These are phyloP conservation scores for Pelmatolapia mariae DNA, from an alignment of 2,113 vertebrate genomes.

Conservation along the genomic window DNA sequence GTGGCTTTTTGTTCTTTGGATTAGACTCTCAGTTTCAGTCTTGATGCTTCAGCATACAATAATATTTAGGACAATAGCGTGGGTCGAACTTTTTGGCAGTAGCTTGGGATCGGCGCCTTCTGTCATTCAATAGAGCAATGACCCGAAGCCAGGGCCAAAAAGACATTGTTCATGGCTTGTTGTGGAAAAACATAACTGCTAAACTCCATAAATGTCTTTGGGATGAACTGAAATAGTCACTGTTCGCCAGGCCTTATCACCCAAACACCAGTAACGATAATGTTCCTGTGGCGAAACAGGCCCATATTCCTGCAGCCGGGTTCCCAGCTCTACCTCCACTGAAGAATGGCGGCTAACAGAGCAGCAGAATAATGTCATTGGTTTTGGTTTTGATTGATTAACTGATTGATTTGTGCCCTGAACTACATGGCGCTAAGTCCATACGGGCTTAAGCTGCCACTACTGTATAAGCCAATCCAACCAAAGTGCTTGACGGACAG, in stretches of 20 bases:
- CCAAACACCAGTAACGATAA: background rate
- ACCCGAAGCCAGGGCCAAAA: background rate
- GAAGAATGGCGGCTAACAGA: background rate
- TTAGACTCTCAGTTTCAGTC: background rate
- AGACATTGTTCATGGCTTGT: background rate
- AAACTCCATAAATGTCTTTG: background rate
- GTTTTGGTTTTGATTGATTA: conserved; percentile 1
- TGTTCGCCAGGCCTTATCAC: background rate
- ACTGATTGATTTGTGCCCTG: conserved; percentile 2
- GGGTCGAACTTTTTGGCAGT: background rate
- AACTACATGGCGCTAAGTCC: background rate
- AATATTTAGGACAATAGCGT: background rate
- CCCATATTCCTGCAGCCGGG: background rate
- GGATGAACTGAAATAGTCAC: background rate
- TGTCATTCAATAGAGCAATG: background rate
- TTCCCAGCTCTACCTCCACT: background rate
- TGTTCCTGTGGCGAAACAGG: background rate
- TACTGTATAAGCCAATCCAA: background rate
- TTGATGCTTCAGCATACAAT: background rate
- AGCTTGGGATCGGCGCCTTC: background rate
- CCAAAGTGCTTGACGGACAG: background rate
- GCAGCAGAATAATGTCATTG: background rate
- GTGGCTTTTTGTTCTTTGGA: background rate
- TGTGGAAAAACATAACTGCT: background rate
- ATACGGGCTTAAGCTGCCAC: background rate